phyloP scores from a whole-genome alignment of 2,113 vertebrate species.

The Oncorhynchus mykiss region DNA sequence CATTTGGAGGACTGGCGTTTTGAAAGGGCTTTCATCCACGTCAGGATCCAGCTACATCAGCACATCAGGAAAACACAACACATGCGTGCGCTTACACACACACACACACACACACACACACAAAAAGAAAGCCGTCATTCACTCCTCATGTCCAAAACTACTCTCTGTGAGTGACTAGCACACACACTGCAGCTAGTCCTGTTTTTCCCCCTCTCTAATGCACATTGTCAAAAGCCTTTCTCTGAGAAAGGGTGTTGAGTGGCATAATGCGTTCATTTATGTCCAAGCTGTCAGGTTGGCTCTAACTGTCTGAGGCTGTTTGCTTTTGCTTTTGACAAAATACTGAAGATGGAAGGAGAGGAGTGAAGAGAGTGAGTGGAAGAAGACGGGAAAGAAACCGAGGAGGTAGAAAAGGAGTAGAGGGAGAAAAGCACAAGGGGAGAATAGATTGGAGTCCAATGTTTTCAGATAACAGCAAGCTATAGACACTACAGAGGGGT shows the following conservation, averaged over 20 bases:
- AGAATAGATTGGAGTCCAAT: background rate
- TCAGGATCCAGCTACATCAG: slow-evolving; percentile 18
- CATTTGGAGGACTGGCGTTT: slow-evolving; percentile 11
- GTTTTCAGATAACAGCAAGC: background rate
- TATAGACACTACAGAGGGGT: background rate
- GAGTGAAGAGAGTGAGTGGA: background rate
- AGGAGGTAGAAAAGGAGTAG: too few relatives aligned
- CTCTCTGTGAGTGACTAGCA: background rate
- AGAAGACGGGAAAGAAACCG: too few relatives aligned
- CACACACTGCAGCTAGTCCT: background rate
- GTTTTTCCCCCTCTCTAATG: background rate
- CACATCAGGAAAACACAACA: slow-evolving; percentile 8
- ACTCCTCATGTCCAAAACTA: background rate
- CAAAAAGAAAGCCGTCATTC: too few relatives aligned
- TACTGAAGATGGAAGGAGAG: background rate
- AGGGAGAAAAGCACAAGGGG: background rate
- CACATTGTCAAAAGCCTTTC: background rate
- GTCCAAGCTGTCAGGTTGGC: background rate
- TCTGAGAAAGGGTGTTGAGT: background rate
- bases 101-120: background rate
- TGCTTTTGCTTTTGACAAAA: background rate
- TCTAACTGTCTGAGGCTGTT: background rate
- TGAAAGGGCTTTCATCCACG: slow-evolving; percentile 6
- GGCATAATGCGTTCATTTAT: background rate
- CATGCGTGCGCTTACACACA: background rate